phyloP scores from a whole-genome alignment of 2,888 invertebrate genomes.

The Dryobota labecula region DNA sequence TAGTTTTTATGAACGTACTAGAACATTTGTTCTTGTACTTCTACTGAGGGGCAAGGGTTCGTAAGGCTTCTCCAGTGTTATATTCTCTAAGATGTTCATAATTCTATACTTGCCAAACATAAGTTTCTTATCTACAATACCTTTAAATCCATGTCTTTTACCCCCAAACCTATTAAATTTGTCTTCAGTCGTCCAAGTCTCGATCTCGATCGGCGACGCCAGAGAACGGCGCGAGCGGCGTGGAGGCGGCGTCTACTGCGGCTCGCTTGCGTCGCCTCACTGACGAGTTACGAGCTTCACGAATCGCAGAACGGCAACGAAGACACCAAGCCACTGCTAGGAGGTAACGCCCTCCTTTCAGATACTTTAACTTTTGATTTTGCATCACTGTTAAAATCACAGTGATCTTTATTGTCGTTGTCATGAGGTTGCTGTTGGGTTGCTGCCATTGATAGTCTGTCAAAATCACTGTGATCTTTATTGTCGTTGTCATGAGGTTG shows the following conservation, averaged over 20 bases:
- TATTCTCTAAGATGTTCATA: no score
- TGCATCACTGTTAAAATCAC: no score
- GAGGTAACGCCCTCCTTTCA: slow-evolving; percentile 74
- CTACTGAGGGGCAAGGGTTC: no score
- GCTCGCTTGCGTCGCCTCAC: slow-evolving; percentile 93
- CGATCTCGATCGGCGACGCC: slow-evolving; percentile 92
- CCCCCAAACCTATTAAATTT: not conserved
- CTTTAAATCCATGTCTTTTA: not conserved
- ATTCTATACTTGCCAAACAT: not conserved
- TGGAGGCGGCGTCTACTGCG: slow-evolving; percentile 83
- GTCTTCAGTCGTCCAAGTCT: slow-evolving; percentile 91
- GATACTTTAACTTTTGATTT: no score
- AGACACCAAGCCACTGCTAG: slow-evolving; percentile 84
- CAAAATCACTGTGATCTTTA: no score
- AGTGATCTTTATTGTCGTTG: no score
- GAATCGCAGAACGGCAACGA: slow-evolving; percentile 85
- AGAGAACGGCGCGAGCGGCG: slow-evolving; percentile 78
- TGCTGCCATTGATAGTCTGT: no score
- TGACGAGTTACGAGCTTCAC: slow-evolving; percentile 92
- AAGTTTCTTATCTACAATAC: not conserved
- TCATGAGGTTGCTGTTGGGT: no score
- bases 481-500: no score
- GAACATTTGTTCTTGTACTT: no score
- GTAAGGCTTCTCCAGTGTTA: no score
- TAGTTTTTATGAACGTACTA: no score